Percentiles rank a stretch among this genome's conserved stretches.
Evolutionary conservation across 2,113 vertebrate species (phyloP).

Genomic region (Laticauda colubrina): DNA sequence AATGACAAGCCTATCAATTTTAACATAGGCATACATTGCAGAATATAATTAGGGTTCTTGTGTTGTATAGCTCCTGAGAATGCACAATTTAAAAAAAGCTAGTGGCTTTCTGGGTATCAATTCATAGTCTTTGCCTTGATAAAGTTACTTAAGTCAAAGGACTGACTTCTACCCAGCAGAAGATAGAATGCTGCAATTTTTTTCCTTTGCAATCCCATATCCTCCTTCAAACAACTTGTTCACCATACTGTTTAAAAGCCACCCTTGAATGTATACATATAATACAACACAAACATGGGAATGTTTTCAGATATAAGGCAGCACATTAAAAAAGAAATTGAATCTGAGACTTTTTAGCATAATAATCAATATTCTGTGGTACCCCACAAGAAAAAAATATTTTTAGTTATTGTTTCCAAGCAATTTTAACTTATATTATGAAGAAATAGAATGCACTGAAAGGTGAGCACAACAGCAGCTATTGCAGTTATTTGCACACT

Average conservation of each 20-base stretch:
- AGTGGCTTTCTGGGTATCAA: neutral
- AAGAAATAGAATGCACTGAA: neutral
- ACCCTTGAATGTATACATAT: neutral
- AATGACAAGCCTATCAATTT: neutral
- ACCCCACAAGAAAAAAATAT: neutral
- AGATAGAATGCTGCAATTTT: neutral
- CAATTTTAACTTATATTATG: neutral
- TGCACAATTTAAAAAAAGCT: neutral
- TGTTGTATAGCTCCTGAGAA: neutral
- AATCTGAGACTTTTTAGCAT: neutral
- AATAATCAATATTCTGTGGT: neutral
- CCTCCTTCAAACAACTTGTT: neutral
- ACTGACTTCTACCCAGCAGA: neutral
- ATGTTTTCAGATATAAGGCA: neutral
- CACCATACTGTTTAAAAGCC: neutral
- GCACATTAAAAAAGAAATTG: neutral
- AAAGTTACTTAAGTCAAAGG: neutral
- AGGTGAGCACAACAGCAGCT: neutral
- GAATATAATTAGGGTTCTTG: neutral
- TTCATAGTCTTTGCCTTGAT: neutral
- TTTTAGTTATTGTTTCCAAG: neutral
- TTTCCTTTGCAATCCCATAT: neutral
- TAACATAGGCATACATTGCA: neutral
- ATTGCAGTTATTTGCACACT: neutral
- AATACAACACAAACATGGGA: neutral